These are phyloP conservation scores for Sussaba pulchella DNA, from an alignment of 2,888 invertebrate species.

Conservation along the genomic window DNA sequence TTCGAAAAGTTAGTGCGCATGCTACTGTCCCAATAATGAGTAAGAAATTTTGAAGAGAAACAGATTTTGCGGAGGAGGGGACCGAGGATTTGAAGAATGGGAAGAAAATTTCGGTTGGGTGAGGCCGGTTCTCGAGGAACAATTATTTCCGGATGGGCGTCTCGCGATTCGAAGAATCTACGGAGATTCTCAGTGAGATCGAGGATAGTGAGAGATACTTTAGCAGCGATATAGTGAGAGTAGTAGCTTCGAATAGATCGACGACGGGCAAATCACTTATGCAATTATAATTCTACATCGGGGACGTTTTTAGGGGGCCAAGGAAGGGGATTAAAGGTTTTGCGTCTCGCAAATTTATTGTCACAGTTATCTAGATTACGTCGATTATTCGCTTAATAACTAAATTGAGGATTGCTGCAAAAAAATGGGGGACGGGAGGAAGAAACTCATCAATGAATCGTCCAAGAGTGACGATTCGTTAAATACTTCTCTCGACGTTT, in stretches of 20 bases:
- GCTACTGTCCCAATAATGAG: slow-evolving; percentile 79
- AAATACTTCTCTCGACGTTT: slow-evolving; percentile 60
- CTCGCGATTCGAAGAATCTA: slow-evolving; percentile 25
- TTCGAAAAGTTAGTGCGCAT: slow-evolving; percentile 83
- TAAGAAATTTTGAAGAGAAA: slow-evolving; percentile 52
- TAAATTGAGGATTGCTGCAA: slow-evolving; percentile 46
- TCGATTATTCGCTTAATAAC: slow-evolving; percentile 52
- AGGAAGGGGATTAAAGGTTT: slow-evolving; percentile 35
- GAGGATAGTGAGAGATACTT: slow-evolving; percentile 65
- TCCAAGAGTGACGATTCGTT: slow-evolving; percentile 27
- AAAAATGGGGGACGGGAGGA: slow-evolving; percentile 5
- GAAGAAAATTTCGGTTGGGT: background rate
- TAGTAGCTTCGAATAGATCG: slow-evolving; percentile 58
- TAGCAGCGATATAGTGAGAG: slow-evolving; percentile 52
- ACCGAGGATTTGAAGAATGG: slow-evolving; percentile 7
- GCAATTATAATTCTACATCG: slow-evolving; percentile 35
- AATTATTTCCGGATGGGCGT: slow-evolving; percentile 11
- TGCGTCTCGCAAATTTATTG: slow-evolving; percentile 60
- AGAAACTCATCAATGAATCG: slow-evolving; percentile 29
- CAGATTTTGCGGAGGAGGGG: slow-evolving; percentile 11
- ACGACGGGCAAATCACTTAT: slow-evolving; percentile 55
- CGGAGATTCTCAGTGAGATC: slow-evolving; percentile 37
- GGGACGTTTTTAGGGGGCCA: slow-evolving; percentile 8
- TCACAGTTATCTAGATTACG: slow-evolving; percentile 35
- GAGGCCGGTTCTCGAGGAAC: background rate